phyloP scores from a whole-genome alignment of 2,888 invertebrate genomes.

The Eumacrocentrus americanus region DNA sequence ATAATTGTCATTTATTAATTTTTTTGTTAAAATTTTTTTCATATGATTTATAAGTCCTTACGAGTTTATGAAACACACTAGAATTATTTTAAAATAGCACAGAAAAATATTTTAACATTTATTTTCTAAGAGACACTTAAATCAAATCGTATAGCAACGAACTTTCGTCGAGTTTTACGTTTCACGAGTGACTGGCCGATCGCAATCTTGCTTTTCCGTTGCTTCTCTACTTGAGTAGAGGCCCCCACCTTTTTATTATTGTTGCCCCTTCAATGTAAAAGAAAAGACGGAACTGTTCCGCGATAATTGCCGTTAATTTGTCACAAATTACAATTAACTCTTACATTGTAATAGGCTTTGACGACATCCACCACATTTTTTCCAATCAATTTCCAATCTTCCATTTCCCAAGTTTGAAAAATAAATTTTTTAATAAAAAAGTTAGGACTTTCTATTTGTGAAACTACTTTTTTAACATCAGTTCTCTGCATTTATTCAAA shows the following conservation, averaged over 20 bases:
- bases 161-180: conserved; percentile 45
- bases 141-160: conserved; percentile 14
- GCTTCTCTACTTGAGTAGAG: conserved; percentile 10
- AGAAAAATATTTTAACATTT: background rate
- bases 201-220: conserved; percentile 10
- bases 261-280: background rate
- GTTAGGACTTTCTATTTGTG: conserved; percentile 1
- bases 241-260: background rate
- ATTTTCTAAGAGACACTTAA: no score
- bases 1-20: no score
- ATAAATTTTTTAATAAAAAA: background rate
- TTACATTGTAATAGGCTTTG: background rate
- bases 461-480: background rate
- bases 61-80: no score
- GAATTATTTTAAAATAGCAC: no score
- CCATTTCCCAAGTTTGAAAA: background rate
- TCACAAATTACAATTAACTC: background rate
- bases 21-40: no score
- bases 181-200: conserved; percentile 44
- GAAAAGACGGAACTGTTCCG: background rate
- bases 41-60: no score
- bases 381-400: background rate
- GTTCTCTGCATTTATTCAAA: conserved; percentile 14
- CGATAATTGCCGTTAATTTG: background rate
- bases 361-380: background rate